Conservation (phyloP, 2,797 vertebrate species). For the Lithobates pipiens region DNA sequence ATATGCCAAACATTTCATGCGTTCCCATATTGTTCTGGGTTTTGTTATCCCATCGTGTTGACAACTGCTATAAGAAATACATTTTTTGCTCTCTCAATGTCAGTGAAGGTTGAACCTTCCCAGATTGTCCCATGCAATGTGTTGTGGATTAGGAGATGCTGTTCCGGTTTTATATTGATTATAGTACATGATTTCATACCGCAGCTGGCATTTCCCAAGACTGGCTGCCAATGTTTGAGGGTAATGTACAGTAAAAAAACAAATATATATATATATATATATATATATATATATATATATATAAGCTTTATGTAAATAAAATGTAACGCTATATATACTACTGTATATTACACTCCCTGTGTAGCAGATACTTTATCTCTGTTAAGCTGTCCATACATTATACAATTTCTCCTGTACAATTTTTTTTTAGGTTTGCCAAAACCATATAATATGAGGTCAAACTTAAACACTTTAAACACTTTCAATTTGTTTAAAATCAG, state of each 20-base stretch:
- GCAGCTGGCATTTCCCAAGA: constrained; percentile 30
- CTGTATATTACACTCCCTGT: no score
- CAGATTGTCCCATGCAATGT: constrained; percentile 11
- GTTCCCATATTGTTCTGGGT: constrained; percentile 20
- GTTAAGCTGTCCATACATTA: no score
- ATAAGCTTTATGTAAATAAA: no score
- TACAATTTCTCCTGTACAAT: no score
- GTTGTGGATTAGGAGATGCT: constrained; percentile 20
- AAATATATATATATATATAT: no score
- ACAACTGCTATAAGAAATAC: constrained; percentile 37
- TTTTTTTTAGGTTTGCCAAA: no score
- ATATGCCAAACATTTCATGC: constrained; percentile 36
- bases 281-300: no score
- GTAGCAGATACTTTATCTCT: no score
- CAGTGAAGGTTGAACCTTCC: constrained; percentile 36
- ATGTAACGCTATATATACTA: no score
- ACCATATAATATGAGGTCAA: no score
- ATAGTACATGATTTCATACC: constrained; percentile 11
- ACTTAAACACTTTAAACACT: no score
- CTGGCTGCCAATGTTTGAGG: neutral
- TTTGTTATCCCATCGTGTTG: constrained; percentile 34
- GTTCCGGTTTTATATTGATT: constrained; percentile 29
- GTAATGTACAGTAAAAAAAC: neutral
- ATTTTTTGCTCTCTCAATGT: constrained; percentile 38
- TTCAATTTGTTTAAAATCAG: no score